Percentiles rank a stretch among this genome's conserved stretches.
Evolutionary conservation across 2,888 invertebrate genomes (phyloP).

Genomic region (Tipula helvola): DNA sequence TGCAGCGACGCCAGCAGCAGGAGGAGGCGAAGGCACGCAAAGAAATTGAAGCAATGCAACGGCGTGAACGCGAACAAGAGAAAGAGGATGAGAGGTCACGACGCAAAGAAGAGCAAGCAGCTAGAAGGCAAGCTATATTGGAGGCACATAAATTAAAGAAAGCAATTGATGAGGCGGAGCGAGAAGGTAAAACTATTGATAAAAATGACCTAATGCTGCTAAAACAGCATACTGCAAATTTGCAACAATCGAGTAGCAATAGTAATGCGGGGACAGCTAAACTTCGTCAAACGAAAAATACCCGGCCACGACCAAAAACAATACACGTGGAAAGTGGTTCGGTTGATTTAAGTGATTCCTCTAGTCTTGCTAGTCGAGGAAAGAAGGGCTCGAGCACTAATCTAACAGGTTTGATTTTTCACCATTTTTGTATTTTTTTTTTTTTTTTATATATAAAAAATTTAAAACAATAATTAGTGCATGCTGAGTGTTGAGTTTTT

Average conservation of each 20-base stretch:
- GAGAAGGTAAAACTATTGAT: conserved; percentile 76
- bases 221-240: conserved; percentile 37
- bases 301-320: conserved; percentile 75
- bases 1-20: conserved; percentile 81
- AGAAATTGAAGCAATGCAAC: conserved; percentile 66
- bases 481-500: conserved; percentile 13
- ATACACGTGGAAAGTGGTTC: conserved; percentile 78
- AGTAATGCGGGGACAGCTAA: conserved; percentile 39
- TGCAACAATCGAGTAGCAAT: conserved; percentile 21
- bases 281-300: conserved; percentile 49
- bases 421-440: conserved; percentile 17
- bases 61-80: conserved; percentile 61
- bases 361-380: conserved; percentile 54
- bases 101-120: conserved; percentile 69
- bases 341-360: conserved; percentile 64
- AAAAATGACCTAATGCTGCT: conserved; percentile 48
- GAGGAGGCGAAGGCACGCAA: conserved; percentile 76
- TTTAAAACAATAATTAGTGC: not conserved
- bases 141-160: conserved; percentile 91
- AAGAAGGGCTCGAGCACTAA: conserved; percentile 75
- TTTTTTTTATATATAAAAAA: conserved; percentile 13
- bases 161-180: conserved; percentile 80
- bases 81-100: conserved; percentile 63
- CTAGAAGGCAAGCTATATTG: conserved; percentile 75
- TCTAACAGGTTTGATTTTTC: conserved; percentile 52